A percentile compares a stretch with the other conserved stretches of the same genome.
These are phyloP conservation scores for Drosophila guanche DNA, from an alignment of 1,140 invertebrate species.

Conservation along the genomic window DNA sequence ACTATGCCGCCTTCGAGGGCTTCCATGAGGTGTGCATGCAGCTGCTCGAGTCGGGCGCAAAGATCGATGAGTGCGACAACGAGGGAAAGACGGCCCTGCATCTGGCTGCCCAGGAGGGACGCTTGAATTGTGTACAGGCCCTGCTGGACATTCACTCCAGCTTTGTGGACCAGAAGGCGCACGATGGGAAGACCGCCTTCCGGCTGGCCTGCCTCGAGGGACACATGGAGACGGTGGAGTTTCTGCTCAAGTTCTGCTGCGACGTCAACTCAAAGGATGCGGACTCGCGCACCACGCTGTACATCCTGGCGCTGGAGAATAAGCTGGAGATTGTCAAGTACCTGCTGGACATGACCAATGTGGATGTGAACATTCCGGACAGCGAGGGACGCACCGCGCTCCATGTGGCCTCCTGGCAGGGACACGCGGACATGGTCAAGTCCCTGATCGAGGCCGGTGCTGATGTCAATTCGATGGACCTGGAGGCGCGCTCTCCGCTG, in stretches of 20 bases:
- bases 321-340: constrained; percentile 92
- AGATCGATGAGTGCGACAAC: constrained; percentile 95
- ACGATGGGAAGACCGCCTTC: constrained; percentile 97
- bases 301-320: constrained; percentile 96
- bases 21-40: constrained; percentile 94
- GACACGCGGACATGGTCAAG: constrained; percentile 91
- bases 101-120: constrained; percentile 95
- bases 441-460: constrained; percentile 91
- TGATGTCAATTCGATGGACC: constrained; percentile 94
- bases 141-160: constrained; percentile 77
- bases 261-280: constrained; percentile 95
- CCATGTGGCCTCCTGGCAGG: constrained; percentile 96
- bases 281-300: constrained; percentile 95
- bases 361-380: constrained; percentile 94
- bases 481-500: constrained; percentile 94
- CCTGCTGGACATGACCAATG: constrained; percentile 90
- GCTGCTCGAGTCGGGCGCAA: constrained; percentile 94
- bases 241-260: constrained; percentile 90
- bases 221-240: constrained; percentile 92
- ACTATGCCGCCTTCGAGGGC: constrained; percentile 96
- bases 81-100: constrained; percentile 96
- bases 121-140: constrained; percentile 74
- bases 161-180: constrained; percentile 92
- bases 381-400: constrained; percentile 95
- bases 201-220: constrained; percentile 86